A percentile compares a stretch with the other conserved stretches of the same genome.
Evolutionary conservation across 1,140 invertebrate species (phyloP).

Genomic region (Vanessa atalanta): DNA sequence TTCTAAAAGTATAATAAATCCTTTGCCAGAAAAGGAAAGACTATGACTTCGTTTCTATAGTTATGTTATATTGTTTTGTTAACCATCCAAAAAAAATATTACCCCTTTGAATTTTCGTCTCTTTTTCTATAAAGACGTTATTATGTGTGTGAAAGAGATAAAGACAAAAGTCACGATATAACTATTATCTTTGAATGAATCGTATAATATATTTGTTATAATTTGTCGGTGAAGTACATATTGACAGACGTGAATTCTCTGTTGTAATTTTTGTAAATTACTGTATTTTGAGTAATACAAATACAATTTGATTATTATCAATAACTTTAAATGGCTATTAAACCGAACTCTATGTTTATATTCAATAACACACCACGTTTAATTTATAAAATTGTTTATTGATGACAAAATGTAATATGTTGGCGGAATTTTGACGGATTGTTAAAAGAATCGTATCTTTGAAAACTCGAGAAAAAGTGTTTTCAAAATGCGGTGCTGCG

Average conservation of each 20-base stretch:
- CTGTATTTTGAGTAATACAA: background rate
- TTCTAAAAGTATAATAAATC: too few species aligned
- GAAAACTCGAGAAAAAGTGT: background rate
- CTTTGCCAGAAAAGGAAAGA: too few species aligned
- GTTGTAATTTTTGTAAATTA: background rate
- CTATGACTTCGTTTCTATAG: too few species aligned
- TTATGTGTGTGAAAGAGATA: background rate
- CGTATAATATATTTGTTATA: conserved; percentile 1
- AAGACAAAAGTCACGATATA: background rate
- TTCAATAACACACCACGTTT: background rate
- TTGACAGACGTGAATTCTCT: background rate
- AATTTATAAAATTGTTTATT: background rate
- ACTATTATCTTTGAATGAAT: background rate
- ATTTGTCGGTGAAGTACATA: background rate
- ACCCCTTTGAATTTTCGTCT: too few species aligned
- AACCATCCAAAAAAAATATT: too few species aligned
- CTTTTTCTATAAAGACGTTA: too few species aligned
- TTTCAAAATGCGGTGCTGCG: conserved; percentile 37
- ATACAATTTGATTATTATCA: background rate
- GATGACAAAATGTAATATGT: background rate
- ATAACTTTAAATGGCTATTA: too few species aligned
- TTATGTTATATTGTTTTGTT: too few species aligned
- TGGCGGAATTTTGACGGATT: background rate
- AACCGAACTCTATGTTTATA: too few species aligned
- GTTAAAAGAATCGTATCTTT: background rate